Percentiles rank a stretch among this genome's conserved stretches.
These are phyloP conservation scores for Siphamia tubifer DNA, from an alignment of 2,113 vertebrate species.

Conservation along the genomic window DNA sequence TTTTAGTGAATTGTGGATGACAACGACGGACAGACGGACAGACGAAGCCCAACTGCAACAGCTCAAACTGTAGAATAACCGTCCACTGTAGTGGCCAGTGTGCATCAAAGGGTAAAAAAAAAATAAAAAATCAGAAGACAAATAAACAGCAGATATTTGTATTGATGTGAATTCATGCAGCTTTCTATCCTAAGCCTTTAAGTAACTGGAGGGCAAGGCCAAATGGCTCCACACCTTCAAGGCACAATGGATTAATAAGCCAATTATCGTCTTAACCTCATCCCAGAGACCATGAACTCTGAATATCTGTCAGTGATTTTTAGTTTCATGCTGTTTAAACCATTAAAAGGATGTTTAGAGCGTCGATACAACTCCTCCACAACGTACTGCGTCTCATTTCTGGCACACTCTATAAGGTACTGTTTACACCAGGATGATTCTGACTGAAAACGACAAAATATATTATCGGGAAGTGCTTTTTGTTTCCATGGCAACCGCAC, in stretches of 20 bases:
- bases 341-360: neutral
- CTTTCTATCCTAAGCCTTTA: constrained; percentile 8
- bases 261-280: constrained; percentile 42
- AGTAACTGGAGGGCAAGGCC: constrained; percentile 41
- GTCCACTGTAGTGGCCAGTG: no score
- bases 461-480: no score
- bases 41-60: no score
- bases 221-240: constrained; percentile 55
- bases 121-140: constrained; percentile 1
- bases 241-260: constrained; percentile 60
- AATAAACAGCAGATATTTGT: neutral
- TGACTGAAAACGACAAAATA: no score
- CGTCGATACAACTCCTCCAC: neutral
- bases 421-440: no score
- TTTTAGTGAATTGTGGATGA: no score
- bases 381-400: neutral
- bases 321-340: constrained; percentile 22
- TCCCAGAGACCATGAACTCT: constrained; percentile 2
- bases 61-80: no score
- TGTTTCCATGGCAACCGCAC: no score
- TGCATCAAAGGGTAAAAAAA: no score
- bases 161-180: constrained; percentile 21
- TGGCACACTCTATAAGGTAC: no score
- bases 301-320: neutral
- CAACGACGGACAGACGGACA: no score